phyloP scores from a whole-genome alignment of 2,113 vertebrate species.

The Symphodus melops region DNA sequence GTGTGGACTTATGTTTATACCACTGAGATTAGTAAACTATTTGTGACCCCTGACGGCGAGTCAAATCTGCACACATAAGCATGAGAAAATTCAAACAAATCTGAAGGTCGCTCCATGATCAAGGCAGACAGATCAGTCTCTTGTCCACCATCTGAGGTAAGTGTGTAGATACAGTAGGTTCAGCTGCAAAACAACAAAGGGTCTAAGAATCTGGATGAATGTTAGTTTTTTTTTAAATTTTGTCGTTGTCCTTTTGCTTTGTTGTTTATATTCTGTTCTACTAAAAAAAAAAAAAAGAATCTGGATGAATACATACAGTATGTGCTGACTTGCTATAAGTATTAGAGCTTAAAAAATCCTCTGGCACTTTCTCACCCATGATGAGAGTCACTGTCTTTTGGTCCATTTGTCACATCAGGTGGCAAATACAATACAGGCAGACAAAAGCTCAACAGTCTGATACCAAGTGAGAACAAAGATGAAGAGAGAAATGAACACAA shows the following conservation, averaged over 20 bases:
- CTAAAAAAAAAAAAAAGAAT: too few species aligned
- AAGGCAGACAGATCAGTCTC: constrained; percentile 37
- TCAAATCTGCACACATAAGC: constrained; percentile 9
- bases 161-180: constrained; percentile 18
- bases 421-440: constrained; percentile 34
- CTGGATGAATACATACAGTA: background rate
- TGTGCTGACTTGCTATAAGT: background rate
- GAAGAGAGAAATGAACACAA: constrained; percentile 19
- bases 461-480: background rate
- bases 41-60: constrained; percentile 12
- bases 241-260: too few species aligned
- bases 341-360: constrained; percentile 1
- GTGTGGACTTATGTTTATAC: constrained; percentile 18
- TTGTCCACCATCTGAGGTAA: constrained; percentile 31
- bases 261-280: too few species aligned
- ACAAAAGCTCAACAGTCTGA: constrained; percentile 24
- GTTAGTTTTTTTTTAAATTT: too few species aligned
- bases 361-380: background rate
- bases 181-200: constrained; percentile 2
- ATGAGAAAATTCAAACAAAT: constrained; percentile 13
- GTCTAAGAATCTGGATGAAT: too few species aligned
- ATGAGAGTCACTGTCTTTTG: constrained; percentile 21
- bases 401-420: constrained; percentile 33
- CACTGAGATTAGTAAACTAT: constrained; percentile 10
- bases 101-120: constrained; percentile 19